Evolutionary conservation across 1,140 invertebrate genomes (phyloP).

Genomic region (Drosophila lowei): DNA sequence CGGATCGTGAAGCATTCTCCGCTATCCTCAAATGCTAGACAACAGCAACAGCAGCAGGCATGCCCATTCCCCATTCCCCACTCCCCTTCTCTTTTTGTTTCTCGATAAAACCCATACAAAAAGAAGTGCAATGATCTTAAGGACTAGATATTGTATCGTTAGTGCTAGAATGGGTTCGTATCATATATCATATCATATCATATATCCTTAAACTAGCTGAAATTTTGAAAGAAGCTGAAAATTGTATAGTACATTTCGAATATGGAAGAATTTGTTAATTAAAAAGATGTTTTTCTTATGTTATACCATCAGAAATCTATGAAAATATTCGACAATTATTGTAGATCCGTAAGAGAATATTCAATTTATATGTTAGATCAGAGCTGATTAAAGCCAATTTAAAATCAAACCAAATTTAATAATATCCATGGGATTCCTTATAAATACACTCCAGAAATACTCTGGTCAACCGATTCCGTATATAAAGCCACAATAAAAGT

Average conservation of each 20-base stretch:
- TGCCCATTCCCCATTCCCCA: not conserved
- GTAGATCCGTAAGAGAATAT: no score
- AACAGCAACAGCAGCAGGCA: slow-evolving; percentile 13
- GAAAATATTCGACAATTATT: not conserved
- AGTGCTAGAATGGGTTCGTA: no score
- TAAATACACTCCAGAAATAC: no score
- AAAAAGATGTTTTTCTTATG: not conserved
- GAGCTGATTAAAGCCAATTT: no score
- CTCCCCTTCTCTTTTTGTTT: no score
- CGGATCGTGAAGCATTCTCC: slow-evolving; percentile 11
- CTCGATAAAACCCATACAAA: slow-evolving; percentile 20
- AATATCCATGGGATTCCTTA: no score
- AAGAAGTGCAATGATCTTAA: slow-evolving; percentile 60
- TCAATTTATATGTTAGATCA: no score
- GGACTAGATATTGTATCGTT: no score
- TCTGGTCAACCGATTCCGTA: no score
- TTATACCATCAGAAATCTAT: not conserved
- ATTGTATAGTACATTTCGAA: not conserved
- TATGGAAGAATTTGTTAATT: slow-evolving; percentile 19
- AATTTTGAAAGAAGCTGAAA: slow-evolving; percentile 9
- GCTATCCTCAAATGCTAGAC: slow-evolving; percentile 21
- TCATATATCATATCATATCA: slow-evolving; percentile 18
- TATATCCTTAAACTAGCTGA: slow-evolving; percentile 21
- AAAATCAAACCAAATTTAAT: no score
- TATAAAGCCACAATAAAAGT: no score